These are phyloP conservation scores for Hipparchia semele DNA, from an alignment of 2,888 invertebrate genomes.

Conservation along the genomic window DNA sequence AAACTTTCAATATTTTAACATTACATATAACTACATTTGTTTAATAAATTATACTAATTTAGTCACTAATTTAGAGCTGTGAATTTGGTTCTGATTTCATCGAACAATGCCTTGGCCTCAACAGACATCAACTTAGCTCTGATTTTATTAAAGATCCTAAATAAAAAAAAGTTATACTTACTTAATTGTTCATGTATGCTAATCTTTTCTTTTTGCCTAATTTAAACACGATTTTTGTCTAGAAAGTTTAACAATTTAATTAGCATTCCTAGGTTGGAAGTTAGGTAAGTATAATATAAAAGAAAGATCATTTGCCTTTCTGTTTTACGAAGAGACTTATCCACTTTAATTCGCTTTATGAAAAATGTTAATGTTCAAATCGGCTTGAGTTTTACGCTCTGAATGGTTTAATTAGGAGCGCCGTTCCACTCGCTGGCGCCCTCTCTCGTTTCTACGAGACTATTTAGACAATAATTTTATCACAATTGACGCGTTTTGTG, in stretches of 20 bases:
- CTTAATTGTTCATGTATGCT: too few relatives aligned
- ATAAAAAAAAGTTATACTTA: too few relatives aligned
- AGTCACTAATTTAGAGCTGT: too few relatives aligned
- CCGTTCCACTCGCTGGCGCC: slow-evolving; percentile 68
- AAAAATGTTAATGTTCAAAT: slow-evolving; percentile 48
- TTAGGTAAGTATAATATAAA: neutral
- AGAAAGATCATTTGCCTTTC: neutral
- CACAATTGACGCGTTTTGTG: slow-evolving; percentile 56
- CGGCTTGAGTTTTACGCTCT: slow-evolving; percentile 70
- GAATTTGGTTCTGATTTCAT: too few relatives aligned
- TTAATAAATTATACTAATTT: too few relatives aligned
- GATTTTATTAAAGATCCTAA: too few relatives aligned
- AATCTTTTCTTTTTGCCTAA: too few relatives aligned
- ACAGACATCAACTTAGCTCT: too few relatives aligned
- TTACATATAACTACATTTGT: neutral
- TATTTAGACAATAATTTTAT: slow-evolving; percentile 63
- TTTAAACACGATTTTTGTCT: neutral
- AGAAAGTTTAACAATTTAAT: slow-evolving; percentile 14
- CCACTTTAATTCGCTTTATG: slow-evolving; percentile 49
- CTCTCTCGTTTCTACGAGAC: slow-evolving; percentile 70
- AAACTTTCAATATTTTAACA: neutral
- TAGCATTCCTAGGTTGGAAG: neutral
- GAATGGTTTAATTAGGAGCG: slow-evolving; percentile 79
- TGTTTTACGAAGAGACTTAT: slow-evolving; percentile 33
- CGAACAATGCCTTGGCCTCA: too few relatives aligned